Base-by-base conservation (phyloP, 2,113 vertebrate species). In the Cinclus mexicanus region DNA sequence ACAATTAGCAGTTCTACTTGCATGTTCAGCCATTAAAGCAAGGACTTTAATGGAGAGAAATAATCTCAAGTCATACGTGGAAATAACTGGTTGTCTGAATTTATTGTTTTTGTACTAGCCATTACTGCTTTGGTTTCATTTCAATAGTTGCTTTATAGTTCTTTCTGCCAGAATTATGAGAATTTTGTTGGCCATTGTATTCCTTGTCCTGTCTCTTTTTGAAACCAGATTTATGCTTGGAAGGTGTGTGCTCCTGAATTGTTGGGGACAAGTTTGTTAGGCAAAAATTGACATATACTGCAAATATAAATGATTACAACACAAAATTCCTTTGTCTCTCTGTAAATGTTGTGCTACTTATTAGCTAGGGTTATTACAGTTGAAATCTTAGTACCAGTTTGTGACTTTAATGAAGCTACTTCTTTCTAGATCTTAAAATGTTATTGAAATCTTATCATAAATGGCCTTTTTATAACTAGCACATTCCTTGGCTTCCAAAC, bases 391-490 rank as follows among this genome's bases (percentile, higher is more conserved):
- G 79, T 71, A 55, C 56, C 56, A 94, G 47, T 68, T 92, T 67
- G 39, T 94, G 7, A 93, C 88, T 92, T 91, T 83, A 90, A 85
- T 81, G 72, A 83, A 37, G 26, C 85, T 92, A 28, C 76, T 93
- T 90, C 79, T 94, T 93, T 87, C 69, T 94, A 84, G 56, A 55
- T 92, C 70, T 90, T 96, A 88, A 96, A 95, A 81, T 65, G 71
- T 93, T 91, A 56, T 94, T 96, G 94, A 96, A 87, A 63, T 89
- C 87, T 0, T 0, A 1, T 95, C 83, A 92, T 96, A 97, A 97
- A 97, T 92, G 55, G 77, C 69, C 63, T 94, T 89, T 97, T 97
- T 96, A 96, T 97, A 85, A 71, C 83, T 78, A 95, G 67, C 59
- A 83, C 91, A 95, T 96, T 97, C 94, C 80, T 96, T 94, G 81